Conservation (phyloP, 2,113 vertebrate species). For the Rhinopomastus cyanomelas region DNA sequence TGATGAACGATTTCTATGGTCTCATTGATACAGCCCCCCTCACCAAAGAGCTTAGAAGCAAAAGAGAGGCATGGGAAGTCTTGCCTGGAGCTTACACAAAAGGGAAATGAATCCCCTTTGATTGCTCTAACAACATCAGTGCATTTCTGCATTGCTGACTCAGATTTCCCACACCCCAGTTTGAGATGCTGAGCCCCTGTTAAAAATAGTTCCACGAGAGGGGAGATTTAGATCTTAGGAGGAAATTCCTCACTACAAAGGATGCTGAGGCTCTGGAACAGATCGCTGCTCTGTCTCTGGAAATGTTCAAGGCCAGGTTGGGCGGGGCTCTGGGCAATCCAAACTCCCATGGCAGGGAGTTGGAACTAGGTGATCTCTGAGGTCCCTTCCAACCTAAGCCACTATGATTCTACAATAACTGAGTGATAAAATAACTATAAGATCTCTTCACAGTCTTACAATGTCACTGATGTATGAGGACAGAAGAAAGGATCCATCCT, state of each 20-base stretch:
- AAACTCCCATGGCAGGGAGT: too few species aligned
- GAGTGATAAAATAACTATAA: neutral
- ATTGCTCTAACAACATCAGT: neutral
- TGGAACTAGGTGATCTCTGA: too few species aligned
- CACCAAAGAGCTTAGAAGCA: neutral
- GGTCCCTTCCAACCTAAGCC: too few species aligned
- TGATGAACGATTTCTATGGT: fast-evolving
- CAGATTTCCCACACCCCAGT: neutral
- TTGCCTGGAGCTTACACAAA: neutral
- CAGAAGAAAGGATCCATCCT: neutral
- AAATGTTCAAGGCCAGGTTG: too few species aligned
- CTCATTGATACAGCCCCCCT: fast-evolving
- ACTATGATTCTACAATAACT: too few species aligned
- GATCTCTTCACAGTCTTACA: fast-evolving
- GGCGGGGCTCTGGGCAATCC: too few species aligned
- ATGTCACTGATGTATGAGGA: neutral
- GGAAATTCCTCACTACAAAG: too few species aligned
- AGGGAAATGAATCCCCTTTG: neutral
- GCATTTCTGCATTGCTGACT: neutral
- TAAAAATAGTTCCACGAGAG: neutral
- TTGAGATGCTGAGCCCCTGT: neutral
- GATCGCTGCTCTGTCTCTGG: too few species aligned
- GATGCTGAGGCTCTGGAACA: too few species aligned
- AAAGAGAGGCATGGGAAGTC: neutral
- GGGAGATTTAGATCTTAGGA: too few species aligned